These are phyloP conservation scores for Corythornis leucogaster DNA, from an alignment of 2,797 vertebrate species.

Conservation along the genomic window DNA sequence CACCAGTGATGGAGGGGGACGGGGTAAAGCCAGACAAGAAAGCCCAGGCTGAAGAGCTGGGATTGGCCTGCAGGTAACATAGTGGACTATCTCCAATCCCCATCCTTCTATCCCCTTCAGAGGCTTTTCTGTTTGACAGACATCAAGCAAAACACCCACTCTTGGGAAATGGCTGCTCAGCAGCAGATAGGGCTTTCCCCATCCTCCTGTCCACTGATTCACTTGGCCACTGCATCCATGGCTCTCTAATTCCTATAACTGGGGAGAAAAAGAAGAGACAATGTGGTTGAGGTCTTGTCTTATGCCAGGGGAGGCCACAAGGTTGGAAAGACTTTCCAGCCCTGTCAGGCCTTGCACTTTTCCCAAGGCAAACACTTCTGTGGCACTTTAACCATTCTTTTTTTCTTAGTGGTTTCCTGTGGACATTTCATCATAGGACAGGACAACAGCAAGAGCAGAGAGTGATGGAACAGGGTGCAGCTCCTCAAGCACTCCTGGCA, in stretches of 20 bases:
- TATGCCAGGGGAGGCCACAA: background rate
- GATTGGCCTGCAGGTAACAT: conserved; percentile 60
- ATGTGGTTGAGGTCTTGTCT: background rate
- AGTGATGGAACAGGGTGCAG: background rate
- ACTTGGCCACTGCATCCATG: background rate
- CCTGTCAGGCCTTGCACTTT: background rate
- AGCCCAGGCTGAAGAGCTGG: conserved; percentile 30
- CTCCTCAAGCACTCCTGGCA: background rate
- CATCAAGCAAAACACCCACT: conserved; percentile 31
- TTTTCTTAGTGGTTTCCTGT: background rate
- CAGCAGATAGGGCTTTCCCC: conserved; percentile 8
- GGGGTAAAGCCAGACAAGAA: conserved; percentile 38
- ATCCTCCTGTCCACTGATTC: background rate
- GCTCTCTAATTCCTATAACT: background rate
- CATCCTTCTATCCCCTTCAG: background rate
- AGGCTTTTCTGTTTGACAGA: conserved; percentile 30
- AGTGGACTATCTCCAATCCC: conserved; percentile 42
- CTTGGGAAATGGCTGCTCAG: conserved; percentile 38
- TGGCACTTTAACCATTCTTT: background rate
- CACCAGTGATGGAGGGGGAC: conserved; percentile 4
- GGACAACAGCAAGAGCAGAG: background rate
- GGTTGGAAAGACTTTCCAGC: background rate
- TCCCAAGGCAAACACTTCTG: background rate
- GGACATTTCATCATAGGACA: background rate
- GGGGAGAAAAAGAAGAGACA: background rate